Percentiles rank a stretch among this genome's conserved stretches.
These are phyloP conservation scores for Myzus persicae DNA, from an alignment of 1,140 invertebrate species.

Conservation along the genomic window DNA sequence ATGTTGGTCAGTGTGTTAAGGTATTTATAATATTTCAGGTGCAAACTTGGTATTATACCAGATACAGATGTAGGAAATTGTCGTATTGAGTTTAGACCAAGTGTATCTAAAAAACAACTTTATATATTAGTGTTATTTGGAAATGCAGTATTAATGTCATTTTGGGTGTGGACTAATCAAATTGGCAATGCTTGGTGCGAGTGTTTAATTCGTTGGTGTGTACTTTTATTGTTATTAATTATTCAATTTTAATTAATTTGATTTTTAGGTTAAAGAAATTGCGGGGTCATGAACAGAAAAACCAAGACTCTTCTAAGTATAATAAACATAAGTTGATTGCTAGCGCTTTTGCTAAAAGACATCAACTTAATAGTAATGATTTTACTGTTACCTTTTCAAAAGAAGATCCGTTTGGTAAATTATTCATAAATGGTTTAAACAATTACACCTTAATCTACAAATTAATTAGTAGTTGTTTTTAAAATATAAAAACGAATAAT, in stretches of 20 bases:
- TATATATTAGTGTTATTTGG: slow-evolving; percentile 84
- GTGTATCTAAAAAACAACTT: slow-evolving; percentile 80
- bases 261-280: slow-evolving; percentile 54
- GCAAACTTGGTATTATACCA: slow-evolving; percentile 66
- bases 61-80: slow-evolving; percentile 68
- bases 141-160: slow-evolving; percentile 86
- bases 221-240: not conserved
- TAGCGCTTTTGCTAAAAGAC: slow-evolving; percentile 86
- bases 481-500: not conserved
- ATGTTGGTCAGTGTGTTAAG: not conserved
- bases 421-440: slow-evolving; percentile 18
- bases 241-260: slow-evolving; percentile 45
- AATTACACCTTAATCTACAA: not conserved
- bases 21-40: slow-evolving; percentile 66
- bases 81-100: slow-evolving; percentile 73
- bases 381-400: slow-evolving; percentile 85
- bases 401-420: slow-evolving; percentile 85
- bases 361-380: slow-evolving; percentile 78
- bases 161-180: slow-evolving; percentile 89
- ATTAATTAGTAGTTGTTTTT: not conserved
- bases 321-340: slow-evolving; percentile 92
- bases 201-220: slow-evolving; percentile 51
- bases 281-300: slow-evolving; percentile 69
- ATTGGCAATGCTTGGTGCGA: slow-evolving; percentile 79
- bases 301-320: slow-evolving; percentile 75